Evolutionary conservation across 2,113 vertebrate species (phyloP).

Genomic region (Motacilla alba): DNA sequence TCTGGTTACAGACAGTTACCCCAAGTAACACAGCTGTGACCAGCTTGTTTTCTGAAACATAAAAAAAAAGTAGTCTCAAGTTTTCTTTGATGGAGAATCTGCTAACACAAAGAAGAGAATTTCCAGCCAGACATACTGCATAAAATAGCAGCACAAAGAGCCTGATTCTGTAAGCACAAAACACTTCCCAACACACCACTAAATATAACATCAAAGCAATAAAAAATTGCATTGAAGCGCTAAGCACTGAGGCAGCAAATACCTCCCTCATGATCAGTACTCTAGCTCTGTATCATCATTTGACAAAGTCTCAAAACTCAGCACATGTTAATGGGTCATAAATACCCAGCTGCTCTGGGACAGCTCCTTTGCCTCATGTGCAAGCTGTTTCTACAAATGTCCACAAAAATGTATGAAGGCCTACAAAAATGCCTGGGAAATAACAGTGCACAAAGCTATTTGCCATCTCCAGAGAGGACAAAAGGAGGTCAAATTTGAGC

Average conservation of each 20-base stretch:
- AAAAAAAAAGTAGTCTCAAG: not conserved
- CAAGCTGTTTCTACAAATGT: not conserved
- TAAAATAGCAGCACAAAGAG: not conserved
- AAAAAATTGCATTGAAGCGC: not conserved
- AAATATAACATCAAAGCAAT: not conserved
- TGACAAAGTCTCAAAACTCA: slow-evolving; percentile 19
- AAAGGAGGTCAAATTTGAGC: not conserved
- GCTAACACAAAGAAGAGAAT: not conserved
- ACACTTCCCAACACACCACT: not conserved
- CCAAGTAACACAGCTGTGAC: not conserved
- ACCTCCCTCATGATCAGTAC: not conserved
- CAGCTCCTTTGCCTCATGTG: not conserved
- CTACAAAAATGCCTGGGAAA: not conserved
- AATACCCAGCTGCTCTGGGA: slow-evolving; percentile 29
- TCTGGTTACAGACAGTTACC: not conserved
- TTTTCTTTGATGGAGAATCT: not conserved
- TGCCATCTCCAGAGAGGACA: not conserved
- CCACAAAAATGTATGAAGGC: not conserved
- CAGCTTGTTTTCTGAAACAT: not conserved
- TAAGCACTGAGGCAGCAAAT: not conserved
- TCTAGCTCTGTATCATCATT: not conserved
- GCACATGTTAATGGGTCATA: slow-evolving; percentile 24
- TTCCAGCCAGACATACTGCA: not conserved
- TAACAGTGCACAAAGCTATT: not conserved
- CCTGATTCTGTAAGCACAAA: not conserved